phyloP scores from a whole-genome alignment of 2,888 invertebrate species.

The Nipponacmea schrenckii region DNA sequence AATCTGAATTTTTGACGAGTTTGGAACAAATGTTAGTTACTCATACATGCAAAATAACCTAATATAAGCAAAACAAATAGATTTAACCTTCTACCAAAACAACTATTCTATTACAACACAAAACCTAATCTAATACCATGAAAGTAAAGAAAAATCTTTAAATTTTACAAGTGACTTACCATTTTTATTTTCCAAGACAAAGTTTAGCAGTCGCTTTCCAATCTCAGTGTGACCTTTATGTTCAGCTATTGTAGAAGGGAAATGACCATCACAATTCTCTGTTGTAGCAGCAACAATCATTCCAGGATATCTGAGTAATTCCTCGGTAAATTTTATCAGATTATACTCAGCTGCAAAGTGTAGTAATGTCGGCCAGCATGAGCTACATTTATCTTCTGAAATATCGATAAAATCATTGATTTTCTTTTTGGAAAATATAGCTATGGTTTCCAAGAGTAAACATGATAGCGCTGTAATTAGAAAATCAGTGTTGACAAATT shows the following conservation, averaged over 20 bases:
- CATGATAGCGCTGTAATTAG: too few species aligned
- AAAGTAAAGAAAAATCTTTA: too few species aligned
- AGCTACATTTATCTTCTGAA: constrained; percentile 4
- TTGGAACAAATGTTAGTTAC: too few species aligned
- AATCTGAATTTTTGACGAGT: too few species aligned
- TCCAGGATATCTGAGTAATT: constrained; percentile 26
- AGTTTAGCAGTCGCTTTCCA: constrained; percentile 23
- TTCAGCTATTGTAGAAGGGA: constrained; percentile 27
- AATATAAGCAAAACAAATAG: neutral
- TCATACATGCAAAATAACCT: neutral
- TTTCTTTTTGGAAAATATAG: too few species aligned
- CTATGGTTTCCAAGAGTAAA: too few species aligned
- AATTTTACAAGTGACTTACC: neutral
- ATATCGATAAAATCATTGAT: neutral
- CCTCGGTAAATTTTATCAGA: constrained; percentile 19
- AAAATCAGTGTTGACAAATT: too few species aligned
- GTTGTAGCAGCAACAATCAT: constrained; percentile 28
- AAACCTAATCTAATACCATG: too few species aligned
- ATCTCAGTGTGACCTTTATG: constrained; percentile 21
- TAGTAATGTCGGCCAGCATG: constrained; percentile 28
- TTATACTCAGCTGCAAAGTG: constrained; percentile 36
- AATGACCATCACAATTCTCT: constrained; percentile 26
- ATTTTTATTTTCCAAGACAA: constrained; percentile 14
- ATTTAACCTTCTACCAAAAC: neutral
- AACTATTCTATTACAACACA: neutral